A percentile compares a stretch with the other conserved stretches of the same genome.
Conservation (phyloP, 1,140 invertebrate species). For the Cheumatopsyche charites region DNA sequence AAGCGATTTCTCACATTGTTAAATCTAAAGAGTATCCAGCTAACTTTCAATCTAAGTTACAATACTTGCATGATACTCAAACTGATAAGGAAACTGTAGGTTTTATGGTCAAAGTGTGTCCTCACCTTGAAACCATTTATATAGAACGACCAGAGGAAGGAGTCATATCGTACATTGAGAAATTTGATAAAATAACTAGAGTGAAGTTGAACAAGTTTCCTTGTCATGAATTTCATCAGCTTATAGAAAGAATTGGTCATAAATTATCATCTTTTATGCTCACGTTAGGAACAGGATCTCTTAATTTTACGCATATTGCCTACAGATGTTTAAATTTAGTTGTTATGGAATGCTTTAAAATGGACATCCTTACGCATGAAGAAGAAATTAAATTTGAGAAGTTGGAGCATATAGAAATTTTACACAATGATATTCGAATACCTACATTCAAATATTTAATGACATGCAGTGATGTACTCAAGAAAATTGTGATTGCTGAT, state of each 20-base stretch:
- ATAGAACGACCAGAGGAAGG: slow-evolving; percentile 65
- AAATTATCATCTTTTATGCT: slow-evolving; percentile 67
- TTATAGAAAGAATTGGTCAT: slow-evolving; percentile 63
- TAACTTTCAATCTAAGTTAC: slow-evolving; percentile 64
- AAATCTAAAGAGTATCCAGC: slow-evolving; percentile 60
- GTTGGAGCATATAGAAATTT: slow-evolving; percentile 67
- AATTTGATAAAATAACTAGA: slow-evolving; percentile 60
- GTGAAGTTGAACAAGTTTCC: slow-evolving; percentile 68
- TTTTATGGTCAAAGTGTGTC: slow-evolving; percentile 65
- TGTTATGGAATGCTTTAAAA: slow-evolving; percentile 67
- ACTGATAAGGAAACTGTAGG: slow-evolving; percentile 64
- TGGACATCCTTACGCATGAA: slow-evolving; percentile 64
- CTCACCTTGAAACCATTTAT: slow-evolving; percentile 66
- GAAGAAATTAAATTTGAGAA: slow-evolving; percentile 64
- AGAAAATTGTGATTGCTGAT: slow-evolving; percentile 67
- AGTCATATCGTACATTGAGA: slow-evolving; percentile 60
- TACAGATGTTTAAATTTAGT: slow-evolving; percentile 63
- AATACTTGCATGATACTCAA: slow-evolving; percentile 67
- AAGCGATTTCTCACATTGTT: slow-evolving; percentile 62
- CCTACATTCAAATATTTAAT: slow-evolving; percentile 65
- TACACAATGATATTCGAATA: slow-evolving; percentile 64
- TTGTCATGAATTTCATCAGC: slow-evolving; percentile 64
- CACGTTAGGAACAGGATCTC: slow-evolving; percentile 62
- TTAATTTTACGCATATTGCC: slow-evolving; percentile 66
- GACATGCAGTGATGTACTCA: slow-evolving; percentile 63